These are phyloP conservation scores for Dryoscopus gambensis DNA, from an alignment of 2,113 vertebrate genomes.

Conservation along the genomic window DNA sequence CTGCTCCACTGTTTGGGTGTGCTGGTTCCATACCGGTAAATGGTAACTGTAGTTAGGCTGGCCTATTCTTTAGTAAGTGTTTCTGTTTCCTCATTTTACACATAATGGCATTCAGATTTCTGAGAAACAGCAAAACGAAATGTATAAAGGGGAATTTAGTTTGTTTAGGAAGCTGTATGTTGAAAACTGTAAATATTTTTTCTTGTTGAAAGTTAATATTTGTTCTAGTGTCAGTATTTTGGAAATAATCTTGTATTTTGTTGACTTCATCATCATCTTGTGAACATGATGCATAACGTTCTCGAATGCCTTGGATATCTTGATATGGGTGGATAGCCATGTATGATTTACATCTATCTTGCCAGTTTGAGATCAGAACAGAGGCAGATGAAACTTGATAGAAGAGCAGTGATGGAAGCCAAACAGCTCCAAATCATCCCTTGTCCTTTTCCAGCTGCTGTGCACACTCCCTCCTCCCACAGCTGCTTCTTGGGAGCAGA, in stretches of 20 bases:
- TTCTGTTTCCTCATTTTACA: neutral
- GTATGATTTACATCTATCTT: neutral
- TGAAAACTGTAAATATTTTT: conserved; percentile 25
- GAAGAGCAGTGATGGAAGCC: neutral
- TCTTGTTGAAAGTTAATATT: neutral
- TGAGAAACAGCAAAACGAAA: neutral
- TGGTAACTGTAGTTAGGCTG: neutral
- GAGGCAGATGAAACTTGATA: neutral
- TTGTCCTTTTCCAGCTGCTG: neutral
- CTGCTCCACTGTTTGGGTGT: neutral
- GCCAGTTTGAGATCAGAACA: neutral
- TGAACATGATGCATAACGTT: neutral
- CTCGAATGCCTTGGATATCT: neutral
- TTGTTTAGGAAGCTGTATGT: conserved; percentile 7
- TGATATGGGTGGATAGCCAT: neutral
- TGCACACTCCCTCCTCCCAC: neutral
- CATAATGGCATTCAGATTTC: neutral
- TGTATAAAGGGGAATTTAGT: neutral
- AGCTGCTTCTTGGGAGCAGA: neutral
- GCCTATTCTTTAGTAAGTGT: neutral
- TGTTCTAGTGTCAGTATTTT: conserved; percentile 20
- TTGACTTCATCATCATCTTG: conserved; percentile 2
- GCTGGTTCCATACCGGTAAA: neutral
- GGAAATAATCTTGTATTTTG: conserved; percentile 15
- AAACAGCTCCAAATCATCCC: neutral